Evolutionary conservation across 1,140 invertebrate genomes (phyloP), one percentile per base, ranked within the genome.

Genomic region (Venustaconcha ellipsiformis): DNA sequence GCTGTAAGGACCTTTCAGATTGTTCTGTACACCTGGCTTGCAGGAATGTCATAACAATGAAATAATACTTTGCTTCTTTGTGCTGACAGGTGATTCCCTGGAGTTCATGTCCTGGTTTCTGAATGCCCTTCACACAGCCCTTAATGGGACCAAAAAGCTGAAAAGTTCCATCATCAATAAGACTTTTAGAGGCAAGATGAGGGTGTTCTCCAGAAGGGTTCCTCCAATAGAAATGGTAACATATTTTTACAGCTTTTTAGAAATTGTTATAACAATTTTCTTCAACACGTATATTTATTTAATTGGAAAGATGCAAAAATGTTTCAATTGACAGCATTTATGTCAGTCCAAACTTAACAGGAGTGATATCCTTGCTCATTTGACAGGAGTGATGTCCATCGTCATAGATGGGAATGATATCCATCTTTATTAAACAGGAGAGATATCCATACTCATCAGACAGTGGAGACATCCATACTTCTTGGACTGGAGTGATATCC

Each of bases 91-190:
- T 85, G 98, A 99, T 92, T 96, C 98, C 8, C 95, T 99, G 69
- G 96, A 99, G 83, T 99, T 99, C 90, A 88, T 99, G 64, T 97
- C 96, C 1, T 99, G 97, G 96, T 97, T 99, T 88, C 91, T 99
- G 14, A 98, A 99, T 91, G 95, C 96, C 20, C 90, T 98, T 14
- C 97, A 99, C 88, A 92, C 95, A 67, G 96, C 96, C 8, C 72
- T 91, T 48, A 87, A 88, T 76, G 90, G 90, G 23, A 89, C 79
- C n/a, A 88, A 86, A 78, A 89, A 87, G 65, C 70, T 87, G 13
- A 86, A 73, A 72, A 90, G 88, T 69, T 89, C 85, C 65, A 97
- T 99, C 66, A 95, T 99, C 74, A 97, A 97, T 85, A 96, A 96
- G 90, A 96, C 96, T 15, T 99, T 99, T 89, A 91, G 98, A 79